A percentile compares a stretch with the other conserved stretches of the same genome.
phyloP scores from a whole-genome alignment of 2,888 invertebrate genomes.

The Aphrophora alni region DNA sequence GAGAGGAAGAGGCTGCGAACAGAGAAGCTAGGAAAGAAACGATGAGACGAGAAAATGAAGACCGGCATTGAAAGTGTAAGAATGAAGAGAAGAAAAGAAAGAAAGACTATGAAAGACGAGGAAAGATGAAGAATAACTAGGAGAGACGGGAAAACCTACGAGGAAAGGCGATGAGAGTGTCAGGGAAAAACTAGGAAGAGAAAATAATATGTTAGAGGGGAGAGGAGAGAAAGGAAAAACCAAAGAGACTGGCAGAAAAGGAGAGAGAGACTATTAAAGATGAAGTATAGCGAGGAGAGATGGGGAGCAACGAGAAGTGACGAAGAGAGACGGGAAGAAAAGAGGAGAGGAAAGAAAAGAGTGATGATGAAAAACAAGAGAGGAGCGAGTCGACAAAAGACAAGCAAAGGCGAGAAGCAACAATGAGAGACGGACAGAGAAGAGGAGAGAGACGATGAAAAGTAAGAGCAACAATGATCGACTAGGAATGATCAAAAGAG shows the following conservation, averaged over 20 bases:
- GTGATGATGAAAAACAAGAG: neutral
- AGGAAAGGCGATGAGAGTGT: neutral
- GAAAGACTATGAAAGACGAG: no score
- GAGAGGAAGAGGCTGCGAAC: no score
- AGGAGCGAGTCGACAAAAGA: neutral
- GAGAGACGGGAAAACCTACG: slow-evolving; percentile 21
- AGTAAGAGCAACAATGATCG: no score
- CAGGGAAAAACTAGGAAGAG: neutral
- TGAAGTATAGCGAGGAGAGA: neutral
- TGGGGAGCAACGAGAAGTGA: neutral
- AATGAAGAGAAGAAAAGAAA: no score
- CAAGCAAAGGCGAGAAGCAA: neutral
- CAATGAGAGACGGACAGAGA: no score
- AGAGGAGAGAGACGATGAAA: no score
- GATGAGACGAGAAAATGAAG: no score
- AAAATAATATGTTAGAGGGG: neutral
- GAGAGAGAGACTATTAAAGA: neutral
- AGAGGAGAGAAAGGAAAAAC: neutral
- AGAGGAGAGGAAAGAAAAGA: neutral
- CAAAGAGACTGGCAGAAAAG: neutral
- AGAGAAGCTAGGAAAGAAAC: no score
- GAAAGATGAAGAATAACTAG: no score
- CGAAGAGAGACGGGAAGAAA: neutral
- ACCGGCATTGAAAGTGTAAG: no score
- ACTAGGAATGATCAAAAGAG: no score